Percentiles rank a stretch among this genome's conserved stretches.
Conservation (phyloP, 2,888 invertebrate genomes). For the Leucoma salicis region DNA sequence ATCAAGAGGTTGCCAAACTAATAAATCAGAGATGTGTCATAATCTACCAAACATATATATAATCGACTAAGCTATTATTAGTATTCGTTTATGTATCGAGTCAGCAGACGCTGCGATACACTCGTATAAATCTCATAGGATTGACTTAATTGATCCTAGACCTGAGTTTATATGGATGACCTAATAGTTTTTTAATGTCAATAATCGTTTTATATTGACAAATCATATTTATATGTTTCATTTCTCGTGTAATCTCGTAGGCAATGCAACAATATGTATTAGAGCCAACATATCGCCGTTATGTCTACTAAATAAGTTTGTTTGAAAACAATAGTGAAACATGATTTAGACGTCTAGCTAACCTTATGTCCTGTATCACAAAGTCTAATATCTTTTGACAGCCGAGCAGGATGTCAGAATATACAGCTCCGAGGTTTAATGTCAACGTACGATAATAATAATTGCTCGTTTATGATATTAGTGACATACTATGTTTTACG, state of each 20-base stretch:
- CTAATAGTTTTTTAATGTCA: too few species aligned
- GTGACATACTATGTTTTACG: constrained; percentile 26
- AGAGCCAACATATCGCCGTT: too few species aligned
- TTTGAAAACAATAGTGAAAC: constrained; percentile 33
- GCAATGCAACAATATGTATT: too few species aligned
- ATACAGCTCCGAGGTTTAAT: constrained; percentile 29
- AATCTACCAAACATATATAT: neutral
- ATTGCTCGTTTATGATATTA: constrained; percentile 30
- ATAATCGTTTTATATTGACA: too few species aligned
- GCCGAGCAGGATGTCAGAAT: constrained; percentile 29
- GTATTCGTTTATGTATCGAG: too few species aligned
- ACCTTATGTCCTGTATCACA: neutral
- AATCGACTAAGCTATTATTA: too few species aligned
- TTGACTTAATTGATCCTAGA: too few species aligned
- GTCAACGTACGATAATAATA: constrained; percentile 44
- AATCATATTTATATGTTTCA: too few species aligned
- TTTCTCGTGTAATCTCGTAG: too few species aligned
- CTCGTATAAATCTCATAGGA: too few species aligned
- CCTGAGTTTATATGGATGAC: too few species aligned
- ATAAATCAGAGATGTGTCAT: neutral
- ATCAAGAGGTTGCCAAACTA: neutral
- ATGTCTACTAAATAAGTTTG: constrained; percentile 31
- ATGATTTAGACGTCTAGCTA: constrained; percentile 8
- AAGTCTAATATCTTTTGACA: constrained; percentile 8
- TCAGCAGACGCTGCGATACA: too few species aligned